Evolutionary conservation across 2,797 vertebrate genomes (phyloP).

Genomic region (Phataginus tricuspis): DNA sequence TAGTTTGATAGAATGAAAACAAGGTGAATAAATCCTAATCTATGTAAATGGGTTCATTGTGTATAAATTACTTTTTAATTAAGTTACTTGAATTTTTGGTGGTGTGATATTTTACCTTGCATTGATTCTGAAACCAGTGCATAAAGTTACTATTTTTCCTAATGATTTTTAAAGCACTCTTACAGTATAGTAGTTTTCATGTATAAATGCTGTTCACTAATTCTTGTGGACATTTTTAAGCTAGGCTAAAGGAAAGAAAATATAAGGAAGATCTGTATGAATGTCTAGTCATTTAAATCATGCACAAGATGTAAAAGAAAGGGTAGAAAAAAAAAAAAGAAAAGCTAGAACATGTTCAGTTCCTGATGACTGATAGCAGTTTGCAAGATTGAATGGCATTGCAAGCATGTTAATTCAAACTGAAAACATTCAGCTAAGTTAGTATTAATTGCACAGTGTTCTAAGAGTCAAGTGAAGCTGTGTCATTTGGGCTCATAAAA

Average conservation of each 20-base stretch:
- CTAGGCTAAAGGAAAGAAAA: background rate
- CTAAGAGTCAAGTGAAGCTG: background rate
- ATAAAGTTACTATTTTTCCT: background rate
- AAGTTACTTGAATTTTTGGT: slow-evolving; percentile 25
- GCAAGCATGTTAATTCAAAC: slow-evolving; percentile 52
- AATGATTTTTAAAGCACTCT: background rate
- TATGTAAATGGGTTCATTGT: background rate
- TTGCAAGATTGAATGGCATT: slow-evolving; percentile 9
- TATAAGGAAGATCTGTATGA: background rate
- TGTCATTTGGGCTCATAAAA: slow-evolving; percentile 20
- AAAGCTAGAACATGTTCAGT: slow-evolving; percentile 45
- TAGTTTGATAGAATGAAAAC: background rate
- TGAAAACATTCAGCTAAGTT: slow-evolving; percentile 39
- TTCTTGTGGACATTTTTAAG: background rate
- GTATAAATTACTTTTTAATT: slow-evolving; percentile 5
- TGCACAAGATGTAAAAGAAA: background rate
- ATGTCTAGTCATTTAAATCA: background rate
- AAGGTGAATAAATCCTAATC: background rate
- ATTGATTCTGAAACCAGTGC: background rate
- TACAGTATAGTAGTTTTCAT: background rate
- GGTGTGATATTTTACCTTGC: background rate
- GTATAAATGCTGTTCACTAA: background rate
- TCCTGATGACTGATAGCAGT: slow-evolving; percentile 16
- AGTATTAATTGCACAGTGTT: slow-evolving; percentile 10
- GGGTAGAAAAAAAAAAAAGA: background rate